These are phyloP conservation scores for Hoplodrina blanda DNA, from an alignment of 2,888 invertebrate genomes.

Conservation along the genomic window DNA sequence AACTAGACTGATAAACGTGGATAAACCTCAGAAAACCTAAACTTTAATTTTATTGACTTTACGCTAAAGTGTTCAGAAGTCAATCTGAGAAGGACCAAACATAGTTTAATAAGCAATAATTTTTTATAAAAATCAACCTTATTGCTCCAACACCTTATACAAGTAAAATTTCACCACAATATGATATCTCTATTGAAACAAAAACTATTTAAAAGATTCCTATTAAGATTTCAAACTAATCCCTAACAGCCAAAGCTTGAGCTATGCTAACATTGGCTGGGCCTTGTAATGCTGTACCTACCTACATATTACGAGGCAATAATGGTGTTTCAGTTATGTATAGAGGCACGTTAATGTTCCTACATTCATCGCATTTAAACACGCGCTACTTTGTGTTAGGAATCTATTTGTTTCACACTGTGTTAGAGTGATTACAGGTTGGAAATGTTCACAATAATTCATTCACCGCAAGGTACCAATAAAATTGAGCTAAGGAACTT, in stretches of 20 bases:
- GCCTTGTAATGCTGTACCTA: conserved; percentile 36
- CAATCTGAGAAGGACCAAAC: background rate
- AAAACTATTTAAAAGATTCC: conserved; percentile 52
- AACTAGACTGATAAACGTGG: no score
- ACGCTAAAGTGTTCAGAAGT: background rate
- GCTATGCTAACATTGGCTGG: conserved; percentile 22
- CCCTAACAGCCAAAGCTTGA: conserved; percentile 44
- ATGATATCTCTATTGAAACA: conserved; percentile 24
- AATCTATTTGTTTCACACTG: conserved; percentile 39
- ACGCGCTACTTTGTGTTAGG: conserved; percentile 47
- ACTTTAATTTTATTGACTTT: background rate
- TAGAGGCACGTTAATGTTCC: conserved; percentile 41
- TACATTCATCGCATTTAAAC: conserved; percentile 51
- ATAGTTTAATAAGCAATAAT: background rate
- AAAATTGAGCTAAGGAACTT: no score
- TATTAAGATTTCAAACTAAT: conserved; percentile 51
- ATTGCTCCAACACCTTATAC: conserved; percentile 20
- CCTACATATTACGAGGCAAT: conserved; percentile 23
- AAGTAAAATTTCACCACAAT: conserved; percentile 18
- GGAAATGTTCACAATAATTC: no score
- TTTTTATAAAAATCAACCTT: background rate
- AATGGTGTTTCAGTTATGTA: conserved; percentile 46
- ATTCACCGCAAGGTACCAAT: no score
- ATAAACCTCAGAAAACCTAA: no score
- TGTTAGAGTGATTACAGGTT: background rate